Conservation (phyloP, 2,888 invertebrate species). For the Macrophya alboannulata region DNA sequence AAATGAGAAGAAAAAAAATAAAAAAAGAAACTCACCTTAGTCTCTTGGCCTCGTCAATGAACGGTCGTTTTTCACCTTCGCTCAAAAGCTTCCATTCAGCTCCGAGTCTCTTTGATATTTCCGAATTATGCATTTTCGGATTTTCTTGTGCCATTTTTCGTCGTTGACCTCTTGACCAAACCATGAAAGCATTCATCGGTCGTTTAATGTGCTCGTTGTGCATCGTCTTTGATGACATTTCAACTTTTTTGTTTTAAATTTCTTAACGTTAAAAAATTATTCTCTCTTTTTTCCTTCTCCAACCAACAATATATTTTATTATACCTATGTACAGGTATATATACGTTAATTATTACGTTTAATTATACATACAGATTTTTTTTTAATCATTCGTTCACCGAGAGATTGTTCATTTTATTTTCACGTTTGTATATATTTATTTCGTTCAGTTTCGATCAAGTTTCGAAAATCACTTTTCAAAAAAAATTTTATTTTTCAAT, state of each 20-base stretch:
- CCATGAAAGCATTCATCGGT: slow-evolving; percentile 98
- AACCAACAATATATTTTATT: neutral
- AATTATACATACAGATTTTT: too few relatives aligned
- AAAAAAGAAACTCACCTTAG: slow-evolving; percentile 84
- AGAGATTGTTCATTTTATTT: neutral
- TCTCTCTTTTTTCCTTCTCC: neutral
- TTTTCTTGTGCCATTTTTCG: slow-evolving; percentile 97
- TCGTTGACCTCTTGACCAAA: slow-evolving; percentile 94
- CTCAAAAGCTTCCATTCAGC: slow-evolving; percentile 95
- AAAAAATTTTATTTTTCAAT: neutral
- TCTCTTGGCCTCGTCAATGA: slow-evolving; percentile 95
- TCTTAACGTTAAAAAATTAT: neutral
- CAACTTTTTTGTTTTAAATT: slow-evolving; percentile 54
- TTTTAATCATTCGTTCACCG: neutral
- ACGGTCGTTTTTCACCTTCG: slow-evolving; percentile 93
- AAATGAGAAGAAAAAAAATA: too few relatives aligned
- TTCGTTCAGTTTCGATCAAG: neutral
- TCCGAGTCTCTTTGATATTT: slow-evolving; percentile 92
- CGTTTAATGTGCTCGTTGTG: slow-evolving; percentile 92
- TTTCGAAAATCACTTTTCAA: neutral
- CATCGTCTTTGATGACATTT: slow-evolving; percentile 78
- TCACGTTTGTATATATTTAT: neutral
- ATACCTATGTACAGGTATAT: too few relatives aligned
- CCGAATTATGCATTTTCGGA: slow-evolving; percentile 97
- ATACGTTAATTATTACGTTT: too few relatives aligned